Evolutionary conservation across 2,888 invertebrate genomes (phyloP), one percentile per base, ranked within the genome.

Genomic region (Hydraecia micacea): DNA sequence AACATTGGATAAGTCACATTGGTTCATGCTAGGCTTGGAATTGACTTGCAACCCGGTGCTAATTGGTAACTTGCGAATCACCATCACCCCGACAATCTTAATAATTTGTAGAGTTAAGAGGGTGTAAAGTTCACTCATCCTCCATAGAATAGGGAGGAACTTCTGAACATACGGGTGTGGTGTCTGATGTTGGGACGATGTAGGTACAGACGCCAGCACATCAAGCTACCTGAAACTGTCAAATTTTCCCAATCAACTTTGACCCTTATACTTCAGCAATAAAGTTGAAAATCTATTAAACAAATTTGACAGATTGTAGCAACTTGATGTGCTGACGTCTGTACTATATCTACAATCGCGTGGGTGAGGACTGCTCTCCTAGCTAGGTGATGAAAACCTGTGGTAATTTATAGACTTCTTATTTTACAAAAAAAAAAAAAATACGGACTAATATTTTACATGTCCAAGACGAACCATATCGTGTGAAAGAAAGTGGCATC

Each of bases 401-500:
- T 60, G 13, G 7, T 18, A 28, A 60, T 60, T 15, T 60, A 58
- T n/a, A 1, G n/a, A 15, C 28, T 60, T 60, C 13, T 15, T 60
- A 7, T 25, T 60, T 60, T 15, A 6, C 15, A 7, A 36, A 55
- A 6, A 32, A 32, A 32, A 32, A 32, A 32, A n/a, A 9, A n/a
- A 13, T 13, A 13, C 60, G n/a, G 9, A 15, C 8, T 36, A 55
- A 82, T 75, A 68, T 68, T 49, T 63, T 21, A 39, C 36, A 67
- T 68, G 65, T 39, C 52, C 28, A 60, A n/a, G 60, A n/a, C 18
- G 5, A 36, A 55, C 0, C 63, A 39, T 67, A 52, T 52, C 81
- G 81, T 70, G 81, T 65, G 46, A 71, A 85, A 70, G 85, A 85
- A 83, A 83, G 83, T 66, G 21, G 42, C 60, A 42, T 67, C 49